Evolutionary conservation across 2,797 vertebrate genomes (phyloP), one percentile per base, ranked within the genome.

Genomic region (Xerus rutilus): DNA sequence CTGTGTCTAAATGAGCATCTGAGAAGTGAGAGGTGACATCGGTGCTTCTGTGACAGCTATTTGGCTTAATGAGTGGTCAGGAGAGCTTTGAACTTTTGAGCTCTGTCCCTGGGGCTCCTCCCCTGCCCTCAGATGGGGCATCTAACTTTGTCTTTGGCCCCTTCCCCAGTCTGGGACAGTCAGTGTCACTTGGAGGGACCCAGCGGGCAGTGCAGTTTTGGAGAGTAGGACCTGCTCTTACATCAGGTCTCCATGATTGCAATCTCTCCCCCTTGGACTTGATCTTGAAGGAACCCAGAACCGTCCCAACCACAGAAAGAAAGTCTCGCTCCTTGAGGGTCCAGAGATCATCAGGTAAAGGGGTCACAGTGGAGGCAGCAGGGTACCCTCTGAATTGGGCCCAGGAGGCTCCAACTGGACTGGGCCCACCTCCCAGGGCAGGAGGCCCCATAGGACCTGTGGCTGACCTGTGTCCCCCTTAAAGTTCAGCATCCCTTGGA

Each of bases 41-140:
- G 3, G 43, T 49, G 57, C 64, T 74, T 72, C 86, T 47, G 52
- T 0, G 3, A 72, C 67, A 93, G 67, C 47, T 62, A 21, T 85
- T 32, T 49, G 87, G 67, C 78, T 95, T 47, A 39, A 62, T 15
- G 83, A 88, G 83, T 82, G 39, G 62, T 76, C 47, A 77, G 32
- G 28, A 74, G 70, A 77, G 84, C 52, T 2, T 9, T 0, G 32
- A 57, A 32, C 70, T n/a, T n/a, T n/a, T n/a, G n/a, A 13, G 4
- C 62, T 54, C 25, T 3, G 1, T 5, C 0, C 1, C 0, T 0
- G 72, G 8, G 78, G 54, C n/a, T 14, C 59, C 28, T 25, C 5
- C 6, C 77, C 54, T 65, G 67, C 35, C 54, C 86, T 78, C 39
- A 57, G 32, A 35, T 3, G 1, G 21, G 39, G 3, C 43, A 7